Conservation (phyloP, 2,888 invertebrate genomes). For the Theodoxus fluviatilis region DNA sequence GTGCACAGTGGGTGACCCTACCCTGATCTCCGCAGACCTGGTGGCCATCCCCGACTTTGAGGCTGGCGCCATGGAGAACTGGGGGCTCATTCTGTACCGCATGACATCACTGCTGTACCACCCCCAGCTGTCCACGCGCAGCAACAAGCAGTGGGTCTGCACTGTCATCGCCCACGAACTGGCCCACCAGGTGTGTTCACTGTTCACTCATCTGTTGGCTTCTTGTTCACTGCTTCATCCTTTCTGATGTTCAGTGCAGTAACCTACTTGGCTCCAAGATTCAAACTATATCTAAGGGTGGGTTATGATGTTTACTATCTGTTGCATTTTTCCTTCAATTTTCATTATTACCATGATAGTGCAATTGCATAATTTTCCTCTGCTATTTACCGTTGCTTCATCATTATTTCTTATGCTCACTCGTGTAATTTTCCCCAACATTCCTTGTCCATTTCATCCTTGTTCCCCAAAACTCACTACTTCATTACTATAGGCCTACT, state of each 20-base stretch:
- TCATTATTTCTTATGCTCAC: no score
- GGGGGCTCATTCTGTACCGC: constrained; percentile 64
- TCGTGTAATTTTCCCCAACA: no score
- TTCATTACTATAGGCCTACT: no score
- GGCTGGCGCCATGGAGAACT: constrained; percentile 66
- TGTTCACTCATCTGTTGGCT: not conserved
- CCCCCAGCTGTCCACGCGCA: constrained; percentile 46
- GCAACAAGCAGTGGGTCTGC: constrained; percentile 55
- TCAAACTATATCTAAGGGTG: constrained; percentile 39
- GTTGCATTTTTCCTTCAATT: not conserved
- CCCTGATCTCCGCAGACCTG: constrained; percentile 63
- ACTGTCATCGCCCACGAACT: constrained; percentile 63
- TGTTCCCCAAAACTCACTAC: no score
- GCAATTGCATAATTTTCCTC: not conserved
- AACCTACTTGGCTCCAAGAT: not conserved
- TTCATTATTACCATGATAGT: not conserved
- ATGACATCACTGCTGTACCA: constrained; percentile 60
- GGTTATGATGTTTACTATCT: not conserved
- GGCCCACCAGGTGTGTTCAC: constrained; percentile 62
- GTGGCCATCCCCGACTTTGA: constrained; percentile 64
- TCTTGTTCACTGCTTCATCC: not conserved
- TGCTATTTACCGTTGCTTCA: not conserved
- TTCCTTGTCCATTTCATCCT: no score
- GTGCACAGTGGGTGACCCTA: no score
- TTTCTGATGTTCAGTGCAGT: not conserved